Evolutionary conservation across 2,797 vertebrate genomes (phyloP).

Genomic region (Yasuhikotakia modesta): DNA sequence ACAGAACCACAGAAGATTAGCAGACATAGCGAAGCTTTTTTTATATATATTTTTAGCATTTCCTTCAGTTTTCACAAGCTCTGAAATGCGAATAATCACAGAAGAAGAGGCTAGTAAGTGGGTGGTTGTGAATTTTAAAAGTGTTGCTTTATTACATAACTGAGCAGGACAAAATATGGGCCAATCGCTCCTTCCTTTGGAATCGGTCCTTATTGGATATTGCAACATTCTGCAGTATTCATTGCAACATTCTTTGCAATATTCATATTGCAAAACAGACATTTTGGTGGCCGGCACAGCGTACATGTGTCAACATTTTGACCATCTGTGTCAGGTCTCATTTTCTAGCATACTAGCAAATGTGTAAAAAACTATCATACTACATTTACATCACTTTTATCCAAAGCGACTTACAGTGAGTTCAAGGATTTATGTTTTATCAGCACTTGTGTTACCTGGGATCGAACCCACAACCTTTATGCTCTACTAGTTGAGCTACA

Average conservation of each 20-base stretch:
- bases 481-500: no score
- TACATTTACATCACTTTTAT: no score
- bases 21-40: conserved; percentile 67
- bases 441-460: no score
- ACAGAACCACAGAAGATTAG: conserved; percentile 70
- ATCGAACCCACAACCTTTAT: no score
- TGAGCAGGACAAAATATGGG: conserved; percentile 25
- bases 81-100: conserved; percentile 61
- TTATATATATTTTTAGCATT: conserved; percentile 66
- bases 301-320: neutral
- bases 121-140: conserved; percentile 43
- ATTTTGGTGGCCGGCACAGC: neutral
- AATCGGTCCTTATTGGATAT: neutral
- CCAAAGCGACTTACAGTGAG: no score
- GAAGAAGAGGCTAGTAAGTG: conserved; percentile 62
- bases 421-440: no score
- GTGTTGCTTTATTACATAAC: conserved; percentile 50
- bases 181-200: conserved; percentile 25
- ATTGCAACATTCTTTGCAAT: neutral
- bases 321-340: neutral
- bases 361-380: no score
- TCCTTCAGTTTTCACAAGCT: conserved; percentile 66
- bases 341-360: neutral
- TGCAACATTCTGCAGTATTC: neutral
- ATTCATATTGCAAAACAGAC: neutral